These are phyloP conservation scores for Sphaerodactylus townsendi DNA, from an alignment of 2,113 vertebrate genomes.

Conservation along the genomic window DNA sequence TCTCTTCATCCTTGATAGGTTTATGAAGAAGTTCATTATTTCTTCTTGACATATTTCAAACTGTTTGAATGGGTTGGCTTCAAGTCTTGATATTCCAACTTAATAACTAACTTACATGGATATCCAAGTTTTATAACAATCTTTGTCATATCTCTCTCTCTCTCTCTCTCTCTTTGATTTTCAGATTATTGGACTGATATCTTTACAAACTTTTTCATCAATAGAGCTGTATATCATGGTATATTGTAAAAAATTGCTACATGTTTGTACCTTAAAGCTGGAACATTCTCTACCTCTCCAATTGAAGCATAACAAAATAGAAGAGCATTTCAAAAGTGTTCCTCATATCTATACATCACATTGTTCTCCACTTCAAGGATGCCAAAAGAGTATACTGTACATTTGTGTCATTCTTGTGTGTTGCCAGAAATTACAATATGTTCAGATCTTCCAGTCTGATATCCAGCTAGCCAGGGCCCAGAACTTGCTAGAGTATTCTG, in stretches of 20 bases:
- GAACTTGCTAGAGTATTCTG: too few relatives aligned
- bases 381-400: background rate
- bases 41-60: background rate
- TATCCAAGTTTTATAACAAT: background rate
- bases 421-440: background rate
- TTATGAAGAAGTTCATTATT: background rate
- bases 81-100: slow-evolving; percentile 1
- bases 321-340: background rate
- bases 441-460: too few relatives aligned
- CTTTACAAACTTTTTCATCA: background rate
- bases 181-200: background rate
- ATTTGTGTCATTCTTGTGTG: background rate
- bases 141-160: background rate
- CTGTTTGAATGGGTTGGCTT: background rate
- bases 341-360: background rate
- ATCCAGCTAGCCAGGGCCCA: too few relatives aligned
- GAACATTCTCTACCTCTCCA: background rate
- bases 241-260: background rate
- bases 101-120: background rate
- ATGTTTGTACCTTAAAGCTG: background rate
- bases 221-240: background rate
- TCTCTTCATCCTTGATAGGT: background rate
- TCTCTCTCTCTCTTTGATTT: background rate
- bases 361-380: background rate
- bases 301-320: background rate